These are phyloP conservation scores for Sander lucioperca DNA, from an alignment of 2,113 vertebrate species.

Conservation along the genomic window DNA sequence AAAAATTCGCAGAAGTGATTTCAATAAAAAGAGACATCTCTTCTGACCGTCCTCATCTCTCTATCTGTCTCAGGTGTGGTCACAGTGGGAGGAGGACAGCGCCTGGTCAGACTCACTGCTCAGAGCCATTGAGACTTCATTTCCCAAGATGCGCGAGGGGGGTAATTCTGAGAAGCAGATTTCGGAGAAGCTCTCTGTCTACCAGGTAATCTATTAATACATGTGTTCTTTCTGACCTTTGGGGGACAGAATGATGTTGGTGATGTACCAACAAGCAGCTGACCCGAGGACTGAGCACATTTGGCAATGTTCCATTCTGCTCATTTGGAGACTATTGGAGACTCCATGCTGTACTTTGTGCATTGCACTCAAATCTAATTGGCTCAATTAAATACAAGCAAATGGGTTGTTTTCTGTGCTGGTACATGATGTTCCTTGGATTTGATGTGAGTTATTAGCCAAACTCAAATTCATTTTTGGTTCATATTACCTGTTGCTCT, in stretches of 20 bases:
- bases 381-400: constrained; percentile 41
- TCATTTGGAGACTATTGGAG: constrained; percentile 17
- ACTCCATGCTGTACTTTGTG: constrained; percentile 14
- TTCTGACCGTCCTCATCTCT: not conserved
- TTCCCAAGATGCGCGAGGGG: constrained; percentile 84
- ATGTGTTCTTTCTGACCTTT: not conserved
- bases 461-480: constrained; percentile 25
- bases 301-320: constrained; percentile 21
- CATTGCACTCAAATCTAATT: constrained; percentile 61
- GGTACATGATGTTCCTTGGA: constrained; percentile 58
- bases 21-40: too few species aligned
- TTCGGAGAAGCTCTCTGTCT: constrained; percentile 80
- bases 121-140: constrained; percentile 72
- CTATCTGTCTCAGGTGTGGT: constrained; percentile 84
- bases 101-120: constrained; percentile 84
- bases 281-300: not conserved
- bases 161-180: constrained; percentile 87
- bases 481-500: constrained; percentile 27
- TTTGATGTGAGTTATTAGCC: constrained; percentile 44
- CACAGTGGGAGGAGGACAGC: constrained; percentile 86
- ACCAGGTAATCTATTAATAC: constrained; percentile 82
- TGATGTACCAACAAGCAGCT: constrained; percentile 13
- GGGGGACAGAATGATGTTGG: not conserved
- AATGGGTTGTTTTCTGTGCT: constrained; percentile 51
- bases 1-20: too few species aligned